A percentile compares a stretch with the other conserved stretches of the same genome.
These are phyloP conservation scores for Clupea harengus DNA, from an alignment of 2,113 vertebrate species.

Conservation along the genomic window DNA sequence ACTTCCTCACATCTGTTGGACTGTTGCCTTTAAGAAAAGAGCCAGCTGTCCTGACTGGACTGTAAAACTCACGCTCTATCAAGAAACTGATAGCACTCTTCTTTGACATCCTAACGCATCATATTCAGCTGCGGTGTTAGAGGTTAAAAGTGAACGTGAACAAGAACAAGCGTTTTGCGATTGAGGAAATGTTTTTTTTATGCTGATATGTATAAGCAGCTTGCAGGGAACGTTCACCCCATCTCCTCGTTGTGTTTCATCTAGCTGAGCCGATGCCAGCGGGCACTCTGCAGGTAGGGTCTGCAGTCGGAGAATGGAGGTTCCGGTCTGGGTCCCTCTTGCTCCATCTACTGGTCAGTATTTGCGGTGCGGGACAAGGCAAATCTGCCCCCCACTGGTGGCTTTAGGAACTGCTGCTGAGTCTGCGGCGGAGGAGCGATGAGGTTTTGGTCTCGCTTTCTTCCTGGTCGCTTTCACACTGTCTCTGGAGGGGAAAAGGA, in stretches of 20 bases:
- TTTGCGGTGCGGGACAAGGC: not conserved
- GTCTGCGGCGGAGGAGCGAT: conserved; percentile 61
- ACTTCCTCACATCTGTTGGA: not conserved
- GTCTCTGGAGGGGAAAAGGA: conserved; percentile 58
- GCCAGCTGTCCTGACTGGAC: not conserved
- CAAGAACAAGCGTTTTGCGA: not conserved
- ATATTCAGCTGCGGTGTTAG: not conserved
- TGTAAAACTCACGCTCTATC: not conserved
- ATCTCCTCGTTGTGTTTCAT: not conserved
- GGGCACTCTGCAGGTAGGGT: not conserved
- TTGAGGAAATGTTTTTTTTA: not conserved
- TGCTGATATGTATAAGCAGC: not conserved
- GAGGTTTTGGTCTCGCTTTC: conserved; percentile 60
- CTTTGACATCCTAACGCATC: not conserved
- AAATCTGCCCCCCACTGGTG: conserved; percentile 8
- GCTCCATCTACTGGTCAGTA: conserved; percentile 5
- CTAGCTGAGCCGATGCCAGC: not conserved
- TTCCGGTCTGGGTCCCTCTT: not conserved
- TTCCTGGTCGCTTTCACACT: conserved; percentile 74
- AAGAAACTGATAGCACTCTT: not conserved
- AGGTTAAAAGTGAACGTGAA: not conserved
- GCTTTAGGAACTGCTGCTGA: conserved; percentile 71
- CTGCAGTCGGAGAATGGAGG: not conserved
- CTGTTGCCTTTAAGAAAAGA: not conserved
- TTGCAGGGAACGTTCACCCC: not conserved